Evolutionary conservation across 2,888 invertebrate genomes (phyloP), one percentile per base, ranked within the genome.

Genomic region (Osedax frankpressi): DNA sequence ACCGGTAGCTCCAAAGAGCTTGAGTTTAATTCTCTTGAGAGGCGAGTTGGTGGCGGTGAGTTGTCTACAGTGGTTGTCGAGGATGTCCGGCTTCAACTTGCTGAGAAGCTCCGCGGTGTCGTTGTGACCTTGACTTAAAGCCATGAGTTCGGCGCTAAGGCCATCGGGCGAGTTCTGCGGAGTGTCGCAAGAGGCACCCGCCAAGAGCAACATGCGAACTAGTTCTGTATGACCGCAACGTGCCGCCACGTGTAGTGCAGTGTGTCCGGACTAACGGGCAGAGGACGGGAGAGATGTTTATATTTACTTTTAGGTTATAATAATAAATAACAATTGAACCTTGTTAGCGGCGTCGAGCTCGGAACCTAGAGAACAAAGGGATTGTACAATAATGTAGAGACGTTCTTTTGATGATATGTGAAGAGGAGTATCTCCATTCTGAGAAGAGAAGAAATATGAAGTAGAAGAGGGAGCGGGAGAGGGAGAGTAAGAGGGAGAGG

Each of bases 101-200:
- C 88, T 88, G 76, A 91, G 84, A 59, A 91, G 84, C 77, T 88
- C 88, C 25, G 89, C 89, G 73, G 90, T 89, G 75, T 89, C 88
- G 75, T 88, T 87, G 81, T 89, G 88, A 26, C 90, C 90, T 80
- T 90, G 88, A 79, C 90, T 90, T 72, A 90, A 85, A n/a, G 91
- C 91, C 78, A 90, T 89, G 62, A 91, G 89, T 80, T 91, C 90
- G 2, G 90, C 89, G 44, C 44, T 44, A 44, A 44, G 44, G 19
- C 44, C 19, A 19, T 44, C 19, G 19, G 44, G 19, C 11, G 44
- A 11, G 44, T 19, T 44, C 19, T 44, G 44, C 6, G 44, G 44
- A 11, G 44, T 11, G 11, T 44, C 44, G 19, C 44, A 44, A 44
- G 44, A 6, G 11, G 44, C 6, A 44, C 90, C 90, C 74, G 90